A percentile compares a stretch with the other conserved stretches of the same genome.
Evolutionary conservation across 2,797 vertebrate genomes (phyloP).

Genomic region (Bradypus variegatus): DNA sequence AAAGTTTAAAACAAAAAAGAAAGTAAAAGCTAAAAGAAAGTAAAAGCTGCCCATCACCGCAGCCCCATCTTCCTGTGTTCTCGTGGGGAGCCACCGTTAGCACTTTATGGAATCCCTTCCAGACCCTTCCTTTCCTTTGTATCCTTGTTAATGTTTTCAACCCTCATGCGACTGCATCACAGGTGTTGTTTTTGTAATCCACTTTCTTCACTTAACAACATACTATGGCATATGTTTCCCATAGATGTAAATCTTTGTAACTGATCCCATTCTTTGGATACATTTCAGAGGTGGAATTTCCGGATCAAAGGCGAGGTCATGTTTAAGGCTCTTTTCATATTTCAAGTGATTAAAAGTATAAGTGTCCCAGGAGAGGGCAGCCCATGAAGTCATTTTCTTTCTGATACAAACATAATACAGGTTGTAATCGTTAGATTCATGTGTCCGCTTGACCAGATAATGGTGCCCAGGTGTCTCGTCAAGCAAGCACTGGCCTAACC

Average conservation of each 20-base stretch:
- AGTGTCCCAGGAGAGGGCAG: background rate
- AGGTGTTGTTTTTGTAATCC: background rate
- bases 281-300: constrained; percentile 3
- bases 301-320: background rate
- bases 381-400: background rate
- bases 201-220: background rate
- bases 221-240: background rate
- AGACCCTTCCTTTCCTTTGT: background rate
- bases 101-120: background rate
- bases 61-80: too few relatives aligned
- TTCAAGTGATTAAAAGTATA: background rate
- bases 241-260: background rate
- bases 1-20: background rate
- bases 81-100: background rate
- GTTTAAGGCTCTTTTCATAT: background rate
- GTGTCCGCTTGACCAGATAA: too few relatives aligned
- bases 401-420: background rate
- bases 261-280: background rate
- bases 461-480: too few relatives aligned
- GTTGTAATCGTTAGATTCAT: background rate
- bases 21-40: background rate
- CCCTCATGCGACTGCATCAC: background rate
- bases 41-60: background rate
- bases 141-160: background rate
- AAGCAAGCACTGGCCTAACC: too few relatives aligned